Conservation (phyloP, 2,113 vertebrate species). For the Prietella phreatophila region DNA sequence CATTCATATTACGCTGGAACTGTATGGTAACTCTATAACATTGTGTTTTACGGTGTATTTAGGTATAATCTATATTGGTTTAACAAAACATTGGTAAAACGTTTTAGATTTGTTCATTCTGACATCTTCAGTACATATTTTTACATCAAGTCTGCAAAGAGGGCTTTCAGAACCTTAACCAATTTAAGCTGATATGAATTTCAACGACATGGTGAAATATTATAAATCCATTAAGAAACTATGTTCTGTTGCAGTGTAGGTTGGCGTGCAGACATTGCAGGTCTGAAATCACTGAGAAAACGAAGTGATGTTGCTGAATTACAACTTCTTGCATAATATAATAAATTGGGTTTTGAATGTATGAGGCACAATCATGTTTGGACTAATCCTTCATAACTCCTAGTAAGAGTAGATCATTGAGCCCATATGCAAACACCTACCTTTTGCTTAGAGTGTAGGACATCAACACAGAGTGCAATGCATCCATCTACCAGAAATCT, state of each 20-base stretch:
- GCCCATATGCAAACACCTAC: slow-evolving; percentile 34
- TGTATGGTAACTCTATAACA: neutral
- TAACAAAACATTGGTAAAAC: neutral
- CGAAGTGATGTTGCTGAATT: neutral
- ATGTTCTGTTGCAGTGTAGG: neutral
- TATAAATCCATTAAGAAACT: neutral
- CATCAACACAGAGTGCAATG: neutral
- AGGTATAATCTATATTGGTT: neutral
- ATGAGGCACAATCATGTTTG: slow-evolving; percentile 1
- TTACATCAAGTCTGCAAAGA: slow-evolving; percentile 13
- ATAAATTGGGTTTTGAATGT: neutral
- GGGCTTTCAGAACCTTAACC: slow-evolving; percentile 27
- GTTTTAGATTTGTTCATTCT: neutral
- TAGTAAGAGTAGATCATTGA: neutral
- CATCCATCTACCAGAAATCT: slow-evolving; percentile 16
- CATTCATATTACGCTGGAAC: neutral
- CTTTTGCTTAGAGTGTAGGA: slow-evolving; percentile 13
- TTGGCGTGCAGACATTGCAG: neutral
- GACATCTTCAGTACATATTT: slow-evolving; percentile 37
- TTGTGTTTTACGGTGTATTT: neutral
- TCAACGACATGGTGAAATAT: neutral
- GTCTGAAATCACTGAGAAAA: neutral
- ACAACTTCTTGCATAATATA: neutral
- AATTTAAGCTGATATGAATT: neutral
- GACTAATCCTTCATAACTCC: slow-evolving; percentile 13